phyloP scores from a whole-genome alignment of 2,888 invertebrate genomes.

The Apocheima hispidaria region DNA sequence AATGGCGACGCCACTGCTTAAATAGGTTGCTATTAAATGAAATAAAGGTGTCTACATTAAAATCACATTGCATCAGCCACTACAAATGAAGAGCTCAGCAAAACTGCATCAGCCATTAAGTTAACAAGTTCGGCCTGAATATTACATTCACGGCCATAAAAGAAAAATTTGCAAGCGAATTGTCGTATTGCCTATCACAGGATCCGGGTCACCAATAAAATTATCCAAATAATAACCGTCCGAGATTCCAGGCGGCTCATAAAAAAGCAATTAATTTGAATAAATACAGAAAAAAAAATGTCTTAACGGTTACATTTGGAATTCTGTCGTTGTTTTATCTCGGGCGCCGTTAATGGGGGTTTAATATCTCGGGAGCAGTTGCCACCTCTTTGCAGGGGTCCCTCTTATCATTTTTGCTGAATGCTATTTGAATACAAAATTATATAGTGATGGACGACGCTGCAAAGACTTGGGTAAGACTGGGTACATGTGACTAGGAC shows the following conservation, averaged over 20 bases:
- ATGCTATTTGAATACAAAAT: conserved; percentile 68
- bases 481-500: background rate
- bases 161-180: conserved; percentile 19
- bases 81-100: conserved; percentile 4
- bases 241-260: conserved; percentile 57
- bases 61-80: conserved; percentile 16
- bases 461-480: background rate
- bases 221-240: conserved; percentile 51
- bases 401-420: conserved; percentile 65
- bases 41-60: background rate
- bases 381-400: conserved; percentile 60
- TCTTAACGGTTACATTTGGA: conserved; percentile 68
- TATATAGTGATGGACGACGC: conserved; percentile 27
- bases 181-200: conserved; percentile 16
- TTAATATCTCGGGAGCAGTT: conserved; percentile 69
- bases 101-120: conserved; percentile 8
- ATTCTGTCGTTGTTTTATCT: conserved; percentile 74
- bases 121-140: conserved; percentile 1
- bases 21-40: background rate
- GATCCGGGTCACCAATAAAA: conserved; percentile 36
- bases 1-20: too few relatives aligned
- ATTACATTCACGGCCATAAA: conserved; percentile 16
- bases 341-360: conserved; percentile 66
- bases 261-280: conserved; percentile 81
- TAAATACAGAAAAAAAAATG: conserved; percentile 68